A percentile compares a stretch with the other conserved stretches of the same genome.
Evolutionary conservation across 2,113 vertebrate genomes (phyloP).

Genomic region (Nanorana parkeri): DNA sequence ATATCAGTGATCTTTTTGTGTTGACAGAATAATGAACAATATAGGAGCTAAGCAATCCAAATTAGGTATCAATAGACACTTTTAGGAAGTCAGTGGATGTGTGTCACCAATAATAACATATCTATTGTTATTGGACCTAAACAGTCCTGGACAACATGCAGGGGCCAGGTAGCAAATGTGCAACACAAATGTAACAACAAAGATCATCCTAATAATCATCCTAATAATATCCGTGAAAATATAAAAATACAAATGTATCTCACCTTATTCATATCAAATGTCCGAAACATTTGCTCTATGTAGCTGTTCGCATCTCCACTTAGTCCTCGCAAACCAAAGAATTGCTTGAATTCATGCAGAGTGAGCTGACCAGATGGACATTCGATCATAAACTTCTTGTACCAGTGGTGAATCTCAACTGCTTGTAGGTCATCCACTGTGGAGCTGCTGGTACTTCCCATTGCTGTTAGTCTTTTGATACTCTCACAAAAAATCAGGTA

Average conservation of each 20-base stretch:
- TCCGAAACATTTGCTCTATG: slow-evolving; percentile 93
- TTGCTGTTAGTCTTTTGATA: slow-evolving; percentile 50
- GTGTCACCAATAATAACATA: too few relatives aligned
- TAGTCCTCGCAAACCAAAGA: slow-evolving; percentile 85
- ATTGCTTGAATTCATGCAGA: slow-evolving; percentile 90
- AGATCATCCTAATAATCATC: too few relatives aligned
- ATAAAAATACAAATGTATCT: slow-evolving; percentile 49
- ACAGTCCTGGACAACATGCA: too few relatives aligned
- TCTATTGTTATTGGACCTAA: too few relatives aligned
- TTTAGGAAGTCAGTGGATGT: too few relatives aligned
- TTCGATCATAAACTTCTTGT: slow-evolving; percentile 93
- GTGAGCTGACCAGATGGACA: slow-evolving; percentile 92
- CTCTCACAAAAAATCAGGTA: not conserved
- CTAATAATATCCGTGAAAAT: not conserved
- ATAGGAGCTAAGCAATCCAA: too few relatives aligned
- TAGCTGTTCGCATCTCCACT: slow-evolving; percentile 85
- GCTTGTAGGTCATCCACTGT: slow-evolving; percentile 88
- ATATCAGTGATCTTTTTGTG: too few relatives aligned
- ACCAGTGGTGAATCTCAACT: slow-evolving; percentile 92
- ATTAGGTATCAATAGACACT: too few relatives aligned
- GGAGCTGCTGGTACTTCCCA: slow-evolving; percentile 82
- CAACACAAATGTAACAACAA: too few relatives aligned
- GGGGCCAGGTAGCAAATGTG: too few relatives aligned
- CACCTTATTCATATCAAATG: slow-evolving; percentile 96
- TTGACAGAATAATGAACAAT: too few relatives aligned